These are phyloP conservation scores for Tragelaphus strepsiceros DNA, from an alignment of 2,113 vertebrate genomes.

Conservation along the genomic window DNA sequence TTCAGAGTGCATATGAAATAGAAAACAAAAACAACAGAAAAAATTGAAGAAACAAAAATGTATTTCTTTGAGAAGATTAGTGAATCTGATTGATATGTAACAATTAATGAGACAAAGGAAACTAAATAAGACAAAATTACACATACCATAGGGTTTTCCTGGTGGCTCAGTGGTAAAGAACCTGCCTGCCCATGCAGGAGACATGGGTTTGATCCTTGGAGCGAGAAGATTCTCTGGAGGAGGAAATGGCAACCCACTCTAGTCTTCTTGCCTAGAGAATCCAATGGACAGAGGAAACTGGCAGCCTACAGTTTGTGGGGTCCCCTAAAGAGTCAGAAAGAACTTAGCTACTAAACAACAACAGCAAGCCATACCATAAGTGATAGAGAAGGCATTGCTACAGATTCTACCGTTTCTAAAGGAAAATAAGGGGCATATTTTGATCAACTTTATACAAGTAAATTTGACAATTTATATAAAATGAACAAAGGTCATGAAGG, in stretches of 20 bases:
- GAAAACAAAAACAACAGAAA: neutral
- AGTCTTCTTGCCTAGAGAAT: neutral
- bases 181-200: rapidly evolving
- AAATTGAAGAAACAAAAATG: neutral
- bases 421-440: neutral
- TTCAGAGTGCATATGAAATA: neutral
- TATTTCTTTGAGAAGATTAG: neutral
- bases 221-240: neutral
- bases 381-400: neutral
- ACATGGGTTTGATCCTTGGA: neutral
- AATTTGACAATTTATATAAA: neutral
- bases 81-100: neutral
- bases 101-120: neutral
- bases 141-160: neutral
- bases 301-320: neutral
- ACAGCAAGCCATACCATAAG: neutral
- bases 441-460: neutral
- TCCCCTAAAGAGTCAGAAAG: neutral
- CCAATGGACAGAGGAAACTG: neutral
- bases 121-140: neutral
- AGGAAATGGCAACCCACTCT: neutral
- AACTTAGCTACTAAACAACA: neutral
- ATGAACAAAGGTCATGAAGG: neutral
- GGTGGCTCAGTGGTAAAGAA: neutral
- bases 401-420: neutral